Evolutionary conservation across 2,888 invertebrate species (phyloP), one percentile per base, ranked within the genome.

Genomic region (Cabera pusaria): DNA sequence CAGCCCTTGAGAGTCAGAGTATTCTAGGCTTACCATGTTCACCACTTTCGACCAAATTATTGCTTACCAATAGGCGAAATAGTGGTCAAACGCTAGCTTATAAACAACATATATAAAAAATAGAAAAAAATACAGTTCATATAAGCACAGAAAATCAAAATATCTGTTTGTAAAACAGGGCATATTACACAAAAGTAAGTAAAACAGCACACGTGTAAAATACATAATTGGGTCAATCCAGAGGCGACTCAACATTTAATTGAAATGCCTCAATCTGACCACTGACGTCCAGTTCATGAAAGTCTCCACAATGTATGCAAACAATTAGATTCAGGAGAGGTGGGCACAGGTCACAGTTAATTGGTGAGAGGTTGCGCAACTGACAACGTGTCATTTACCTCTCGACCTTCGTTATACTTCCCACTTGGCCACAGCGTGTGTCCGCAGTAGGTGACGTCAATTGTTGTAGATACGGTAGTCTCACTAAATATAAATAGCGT

Each of bases 331-430:
- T 40, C 54, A 49, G 51, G 43, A 49, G n/a, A n/a, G n/a, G n/a
- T n/a, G n/a, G n/a, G n/a, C n/a, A n/a, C 56, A 55, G 68, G 64
- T 70, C 72, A 65, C 43, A 49, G 39, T 66, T 59, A 61, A 62
- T 68, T 72, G 66, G 66, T 56, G 42, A 55, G 50, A 38, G 69
- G 60, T 64, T 85, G 82, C 77, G 79, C 81, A 82, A 84, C 74
- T 64, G 62, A 53, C 53, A 35, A 59, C 41, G 72, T 79, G 85
- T 86, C 86, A 61, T 85, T 86, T 83, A 85, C 86, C 85, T 75
- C 74, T 63, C 83, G 81, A 68, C 62, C 64, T 53, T 53, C 52
- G 46, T 49, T 59, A 58, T 53, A 60, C 67, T 72, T 73, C 70
- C 74, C 69, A 70, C 71, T 72, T 68, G 58, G 60, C 55, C 42